phyloP scores from a whole-genome alignment of 2,888 invertebrate species.

The Cactoblastis cactorum region DNA sequence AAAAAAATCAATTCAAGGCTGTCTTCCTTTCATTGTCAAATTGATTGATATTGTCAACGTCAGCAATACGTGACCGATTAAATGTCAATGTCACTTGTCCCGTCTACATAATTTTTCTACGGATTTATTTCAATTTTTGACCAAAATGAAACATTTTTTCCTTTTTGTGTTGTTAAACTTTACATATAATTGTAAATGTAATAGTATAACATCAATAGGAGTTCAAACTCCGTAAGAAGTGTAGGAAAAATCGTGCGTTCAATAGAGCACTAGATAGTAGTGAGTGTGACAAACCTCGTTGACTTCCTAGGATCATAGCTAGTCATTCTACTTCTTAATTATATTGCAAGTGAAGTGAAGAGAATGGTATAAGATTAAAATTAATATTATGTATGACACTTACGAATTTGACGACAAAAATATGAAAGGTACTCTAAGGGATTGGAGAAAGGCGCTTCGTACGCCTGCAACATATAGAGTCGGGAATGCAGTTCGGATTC shows the following conservation, averaged over 20 bases:
- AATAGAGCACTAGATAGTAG: background rate
- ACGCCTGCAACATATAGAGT: conserved; percentile 93
- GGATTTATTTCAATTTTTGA: no score
- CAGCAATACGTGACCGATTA: background rate
- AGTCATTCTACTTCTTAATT: conserved; percentile 15
- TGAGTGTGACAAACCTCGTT: background rate
- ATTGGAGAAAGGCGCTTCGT: conserved; percentile 93
- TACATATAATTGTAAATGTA: background rate
- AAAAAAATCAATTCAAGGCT: background rate
- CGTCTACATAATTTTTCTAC: background rate
- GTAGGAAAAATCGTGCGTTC: background rate
- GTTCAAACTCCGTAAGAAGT: background rate
- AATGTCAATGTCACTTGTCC: background rate
- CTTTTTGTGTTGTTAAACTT: background rate
- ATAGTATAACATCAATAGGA: background rate
- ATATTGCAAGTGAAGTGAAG: conserved; percentile 19
- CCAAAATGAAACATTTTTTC: conserved; percentile 7
- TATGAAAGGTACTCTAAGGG: conserved; percentile 80
- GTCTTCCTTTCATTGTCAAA: background rate
- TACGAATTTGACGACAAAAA: conserved; percentile 67
- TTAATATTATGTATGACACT: conserved; percentile 63
- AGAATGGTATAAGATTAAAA: no score
- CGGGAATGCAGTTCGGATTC: conserved; percentile 91
- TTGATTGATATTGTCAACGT: background rate
- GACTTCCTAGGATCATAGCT: conserved; percentile 3